Percentiles rank a stretch among this genome's conserved stretches.
These are phyloP conservation scores for Saccostrea glomerata DNA, from an alignment of 1,140 invertebrate species.

Conservation along the genomic window DNA sequence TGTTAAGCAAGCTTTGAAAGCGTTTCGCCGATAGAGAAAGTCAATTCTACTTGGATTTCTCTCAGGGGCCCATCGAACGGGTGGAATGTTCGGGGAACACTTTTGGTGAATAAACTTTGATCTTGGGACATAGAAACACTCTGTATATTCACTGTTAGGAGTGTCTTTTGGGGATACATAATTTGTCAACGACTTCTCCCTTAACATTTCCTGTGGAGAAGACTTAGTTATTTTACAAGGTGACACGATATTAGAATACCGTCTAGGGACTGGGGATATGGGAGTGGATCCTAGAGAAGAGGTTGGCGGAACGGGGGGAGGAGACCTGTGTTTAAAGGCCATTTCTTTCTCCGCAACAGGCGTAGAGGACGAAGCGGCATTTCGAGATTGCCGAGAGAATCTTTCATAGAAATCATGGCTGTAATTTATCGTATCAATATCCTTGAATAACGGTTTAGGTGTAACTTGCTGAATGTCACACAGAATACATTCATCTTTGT, in stretches of 20 bases:
- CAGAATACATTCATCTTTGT: background rate
- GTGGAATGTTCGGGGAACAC: slow-evolving; percentile 21
- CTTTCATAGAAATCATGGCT: slow-evolving; percentile 41
- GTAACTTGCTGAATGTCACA: slow-evolving; percentile 36
- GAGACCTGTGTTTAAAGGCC: background rate
- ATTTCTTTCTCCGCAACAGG: background rate
- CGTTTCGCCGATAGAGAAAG: slow-evolving; percentile 31
- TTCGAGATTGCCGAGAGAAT: background rate
- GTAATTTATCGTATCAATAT: slow-evolving; percentile 22
- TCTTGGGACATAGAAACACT: background rate
- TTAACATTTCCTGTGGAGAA: no score
- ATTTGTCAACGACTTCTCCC: background rate
- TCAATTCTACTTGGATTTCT: background rate
- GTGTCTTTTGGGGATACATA: background rate
- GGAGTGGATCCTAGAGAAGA: background rate
- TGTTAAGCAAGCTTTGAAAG: slow-evolving; percentile 12
- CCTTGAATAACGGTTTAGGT: background rate
- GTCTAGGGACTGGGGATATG: background rate
- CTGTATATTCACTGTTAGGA: slow-evolving; percentile 31
- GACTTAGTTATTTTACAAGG: slow-evolving; percentile 25
- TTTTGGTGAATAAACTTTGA: slow-evolving; percentile 25
- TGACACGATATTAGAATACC: slow-evolving; percentile 32
- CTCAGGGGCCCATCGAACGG: slow-evolving; percentile 14
- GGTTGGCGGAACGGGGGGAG: background rate
- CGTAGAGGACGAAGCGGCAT: background rate